Conservation (phyloP, 1,140 invertebrate species). For the Chironomus tepperi region DNA sequence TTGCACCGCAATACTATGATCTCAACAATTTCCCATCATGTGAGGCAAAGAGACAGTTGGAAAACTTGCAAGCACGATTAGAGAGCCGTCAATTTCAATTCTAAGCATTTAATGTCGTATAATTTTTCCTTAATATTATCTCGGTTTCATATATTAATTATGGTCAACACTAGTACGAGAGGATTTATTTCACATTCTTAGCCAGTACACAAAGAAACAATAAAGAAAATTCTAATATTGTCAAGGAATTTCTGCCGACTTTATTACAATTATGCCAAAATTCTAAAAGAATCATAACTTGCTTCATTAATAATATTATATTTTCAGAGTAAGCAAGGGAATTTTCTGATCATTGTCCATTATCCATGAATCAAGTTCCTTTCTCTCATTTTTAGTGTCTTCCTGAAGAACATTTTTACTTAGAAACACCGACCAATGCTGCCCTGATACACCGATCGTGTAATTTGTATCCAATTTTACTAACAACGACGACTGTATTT, state of each 20-base stretch:
- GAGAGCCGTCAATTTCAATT: conserved; percentile 77
- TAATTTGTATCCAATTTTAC: conserved; percentile 92
- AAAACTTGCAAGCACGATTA: conserved; percentile 70
- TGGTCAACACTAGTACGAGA: no score
- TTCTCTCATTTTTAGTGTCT: conserved; percentile 26
- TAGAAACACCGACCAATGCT: conserved; percentile 92
- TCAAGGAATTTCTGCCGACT: no score
- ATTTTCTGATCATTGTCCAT: background rate
- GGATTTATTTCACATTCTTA: no score
- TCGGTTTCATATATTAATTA: no score
- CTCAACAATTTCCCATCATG: conserved; percentile 95
- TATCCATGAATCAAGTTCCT: background rate
- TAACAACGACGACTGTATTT: conserved; percentile 83
- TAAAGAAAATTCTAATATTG: no score
- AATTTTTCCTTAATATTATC: no score
- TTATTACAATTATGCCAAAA: background rate
- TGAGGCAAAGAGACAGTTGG: conserved; percentile 89
- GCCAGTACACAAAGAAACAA: no score
- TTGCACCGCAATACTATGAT: conserved; percentile 98
- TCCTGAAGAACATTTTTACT: conserved; percentile 40
- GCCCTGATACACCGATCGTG: conserved; percentile 88
- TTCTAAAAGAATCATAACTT: background rate
- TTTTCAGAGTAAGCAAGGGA: background rate
- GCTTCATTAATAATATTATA: background rate
- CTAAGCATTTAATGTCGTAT: background rate